Base-by-base conservation (phyloP, 2,113 vertebrate genomes). In the Machaerirhynchus nigripectus region DNA sequence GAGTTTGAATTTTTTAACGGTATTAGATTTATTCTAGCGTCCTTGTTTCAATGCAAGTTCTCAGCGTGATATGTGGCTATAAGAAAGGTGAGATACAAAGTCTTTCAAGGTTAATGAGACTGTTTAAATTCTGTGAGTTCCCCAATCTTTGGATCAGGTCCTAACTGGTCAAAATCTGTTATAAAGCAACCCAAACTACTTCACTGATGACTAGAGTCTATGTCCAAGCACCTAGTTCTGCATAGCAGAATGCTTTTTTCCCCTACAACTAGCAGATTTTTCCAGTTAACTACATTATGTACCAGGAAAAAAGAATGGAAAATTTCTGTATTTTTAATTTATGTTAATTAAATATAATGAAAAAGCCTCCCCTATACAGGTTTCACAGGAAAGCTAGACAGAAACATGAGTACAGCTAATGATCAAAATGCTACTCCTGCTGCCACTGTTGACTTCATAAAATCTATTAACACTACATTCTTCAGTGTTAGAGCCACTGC, bases 391-490 rank as follows among this genome's bases (percentile, higher is more conserved):
- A 91, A 84, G 47, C 24, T 71, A 56, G 37, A 44, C 6, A 22
- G 18, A 93, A 82, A 81, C 60, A 28, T 27, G 26, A 80, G 23
- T 79, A 70, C 21, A 88, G 23, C 20, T 74, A 65, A 40, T 9
- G 2, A 74, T 59, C 69, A 81, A 88, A 96, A 94, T 84, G 57
- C 47, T 79, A 35, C 87, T 60, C 46, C 15, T 71, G 47, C 39
- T 89, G 47, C 31, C 59, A 50, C 33, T 60, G 52, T 50, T 95
- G 88, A 90, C 49, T 87, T 87, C n/a, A 0, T 68, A 84, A 95
- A 91, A 92, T 67, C 90, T 92, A 92, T 79, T 92, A 95, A 73
- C 31, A 52, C 44, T 55, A 92, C 49, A 24, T 71, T 77, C 44
- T 90, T 86, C 39, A 75, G 46, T 47, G 31, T 64, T 74, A 86